phyloP scores from a whole-genome alignment of 2,797 vertebrate species.

The Sebastes vulpes region DNA sequence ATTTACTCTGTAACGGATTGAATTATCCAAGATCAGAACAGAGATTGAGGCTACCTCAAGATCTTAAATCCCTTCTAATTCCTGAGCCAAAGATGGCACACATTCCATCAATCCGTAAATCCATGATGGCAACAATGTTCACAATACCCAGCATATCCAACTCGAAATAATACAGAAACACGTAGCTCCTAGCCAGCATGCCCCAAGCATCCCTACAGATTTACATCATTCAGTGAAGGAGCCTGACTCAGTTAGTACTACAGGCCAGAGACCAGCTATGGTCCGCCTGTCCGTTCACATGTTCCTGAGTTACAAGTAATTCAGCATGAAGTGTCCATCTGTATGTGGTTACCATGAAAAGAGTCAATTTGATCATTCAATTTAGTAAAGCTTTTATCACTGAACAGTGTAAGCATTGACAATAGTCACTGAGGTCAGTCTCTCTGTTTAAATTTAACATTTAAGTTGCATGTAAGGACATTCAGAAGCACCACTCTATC shows the following conservation, averaged over 20 bases:
- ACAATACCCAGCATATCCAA: background rate
- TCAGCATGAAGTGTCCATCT: background rate
- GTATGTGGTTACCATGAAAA: background rate
- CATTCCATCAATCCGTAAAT: conserved; percentile 4
- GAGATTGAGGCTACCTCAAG: conserved; percentile 23
- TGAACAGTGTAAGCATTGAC: background rate
- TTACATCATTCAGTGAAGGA: background rate
- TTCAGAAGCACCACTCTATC: background rate
- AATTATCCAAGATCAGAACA: conserved; percentile 51
- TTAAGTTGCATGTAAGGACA: background rate
- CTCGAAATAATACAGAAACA: background rate
- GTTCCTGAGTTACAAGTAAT: background rate
- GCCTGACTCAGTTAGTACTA: background rate
- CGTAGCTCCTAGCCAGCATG: background rate
- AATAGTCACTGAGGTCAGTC: background rate
- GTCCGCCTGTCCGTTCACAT: background rate
- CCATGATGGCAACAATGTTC: background rate
- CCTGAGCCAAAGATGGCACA: background rate
- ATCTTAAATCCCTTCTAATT: conserved; percentile 34
- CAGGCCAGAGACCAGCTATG: background rate
- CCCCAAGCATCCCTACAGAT: background rate
- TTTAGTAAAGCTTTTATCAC: background rate
- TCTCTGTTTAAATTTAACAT: background rate
- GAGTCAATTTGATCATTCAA: background rate
- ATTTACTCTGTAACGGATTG: conserved; percentile 25